Percentiles rank a stretch among this genome's conserved stretches.
These are phyloP conservation scores for Agrotis clavis DNA, from an alignment of 2,888 invertebrate species.

Conservation along the genomic window DNA sequence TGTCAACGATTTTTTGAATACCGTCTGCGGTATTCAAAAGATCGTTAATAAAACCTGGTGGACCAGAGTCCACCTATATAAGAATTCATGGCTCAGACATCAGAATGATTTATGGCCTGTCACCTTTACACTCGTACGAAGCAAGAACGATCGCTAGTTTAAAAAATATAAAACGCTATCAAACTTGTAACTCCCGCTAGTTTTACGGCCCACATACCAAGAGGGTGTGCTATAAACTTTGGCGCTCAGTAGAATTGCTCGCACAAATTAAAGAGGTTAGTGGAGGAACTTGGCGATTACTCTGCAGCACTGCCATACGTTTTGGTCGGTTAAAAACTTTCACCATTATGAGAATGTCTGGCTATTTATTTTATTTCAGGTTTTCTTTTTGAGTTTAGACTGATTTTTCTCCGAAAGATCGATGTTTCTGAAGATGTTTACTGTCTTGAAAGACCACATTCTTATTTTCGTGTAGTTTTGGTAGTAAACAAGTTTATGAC, in stretches of 20 bases:
- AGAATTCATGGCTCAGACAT: too few species aligned
- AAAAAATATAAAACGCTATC: conserved; percentile 35
- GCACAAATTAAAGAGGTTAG: conserved; percentile 70
- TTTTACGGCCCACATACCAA: conserved; percentile 52
- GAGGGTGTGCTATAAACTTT: conserved; percentile 66
- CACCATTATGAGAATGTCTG: conserved; percentile 60
- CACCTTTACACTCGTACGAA: too few species aligned
- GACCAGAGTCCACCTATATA: too few species aligned
- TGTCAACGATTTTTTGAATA: too few species aligned
- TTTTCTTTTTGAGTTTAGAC: conserved; percentile 17
- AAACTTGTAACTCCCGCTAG: conserved; percentile 27
- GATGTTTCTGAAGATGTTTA: background rate
- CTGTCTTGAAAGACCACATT: background rate
- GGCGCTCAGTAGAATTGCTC: conserved; percentile 64
- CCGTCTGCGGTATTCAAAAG: too few species aligned
- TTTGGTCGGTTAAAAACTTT: conserved; percentile 64
- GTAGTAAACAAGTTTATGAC: conserved; percentile 10
- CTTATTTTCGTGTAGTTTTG: background rate
- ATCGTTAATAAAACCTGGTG: too few species aligned
- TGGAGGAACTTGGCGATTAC: conserved; percentile 58
- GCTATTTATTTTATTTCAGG: conserved; percentile 60
- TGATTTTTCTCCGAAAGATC: conserved; percentile 23
- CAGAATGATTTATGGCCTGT: too few species aligned
- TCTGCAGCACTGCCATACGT: conserved; percentile 61
- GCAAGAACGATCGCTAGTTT: background rate